phyloP scores from a whole-genome alignment of 2,797 vertebrate species.

The Sebastes alutus region DNA sequence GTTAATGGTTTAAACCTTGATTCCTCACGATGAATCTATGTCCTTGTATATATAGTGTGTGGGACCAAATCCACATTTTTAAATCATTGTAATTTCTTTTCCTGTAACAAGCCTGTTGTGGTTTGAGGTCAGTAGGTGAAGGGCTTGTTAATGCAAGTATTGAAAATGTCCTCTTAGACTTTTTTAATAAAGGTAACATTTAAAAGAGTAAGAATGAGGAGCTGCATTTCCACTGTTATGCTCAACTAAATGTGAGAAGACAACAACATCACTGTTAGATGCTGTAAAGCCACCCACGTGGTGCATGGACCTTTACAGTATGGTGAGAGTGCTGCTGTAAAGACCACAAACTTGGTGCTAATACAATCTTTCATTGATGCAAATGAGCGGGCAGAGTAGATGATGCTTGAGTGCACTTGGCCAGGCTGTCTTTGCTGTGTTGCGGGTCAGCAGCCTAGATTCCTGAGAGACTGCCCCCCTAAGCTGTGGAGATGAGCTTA shows the following conservation, averaged over 20 bases:
- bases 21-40: not conserved
- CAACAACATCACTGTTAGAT: conserved; percentile 33
- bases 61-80: not conserved
- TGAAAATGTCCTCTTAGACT: not conserved
- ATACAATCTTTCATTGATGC: conserved; percentile 70
- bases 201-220: conserved; percentile 10
- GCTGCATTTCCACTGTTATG: conserved; percentile 8
- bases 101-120: not conserved
- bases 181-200: conserved; percentile 4
- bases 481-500: conserved; percentile 76
- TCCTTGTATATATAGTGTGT: not conserved
- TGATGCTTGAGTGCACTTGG: conserved; percentile 66
- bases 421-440: conserved; percentile 60
- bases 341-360: conserved; percentile 69
- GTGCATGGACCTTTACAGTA: conserved; percentile 40
- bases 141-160: not conserved
- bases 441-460: conserved; percentile 70
- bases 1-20: conserved; percentile 17
- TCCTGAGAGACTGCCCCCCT: conserved; percentile 70
- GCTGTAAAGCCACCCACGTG: conserved; percentile 36
- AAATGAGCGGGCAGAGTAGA: conserved; percentile 64
- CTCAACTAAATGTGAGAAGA: conserved; percentile 38
- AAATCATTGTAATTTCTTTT: not conserved
- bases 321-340: conserved; percentile 56
- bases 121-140: conserved; percentile 1